Evolutionary conservation across 1,140 invertebrate genomes (phyloP).

Genomic region (Drosophila funebris): DNA sequence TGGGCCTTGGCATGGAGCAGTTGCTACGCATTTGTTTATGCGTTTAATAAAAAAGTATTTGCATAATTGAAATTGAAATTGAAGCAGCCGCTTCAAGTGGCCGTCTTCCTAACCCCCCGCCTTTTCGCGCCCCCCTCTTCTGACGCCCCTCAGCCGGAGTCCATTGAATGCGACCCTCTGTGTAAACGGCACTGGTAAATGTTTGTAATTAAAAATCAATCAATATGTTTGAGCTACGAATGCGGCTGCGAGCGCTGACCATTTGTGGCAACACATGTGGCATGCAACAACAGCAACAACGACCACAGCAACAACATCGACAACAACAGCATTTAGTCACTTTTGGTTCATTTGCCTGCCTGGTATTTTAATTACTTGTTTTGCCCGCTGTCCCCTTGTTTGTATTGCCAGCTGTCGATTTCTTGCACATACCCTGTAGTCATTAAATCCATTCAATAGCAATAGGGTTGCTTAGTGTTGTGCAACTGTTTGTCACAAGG

Average conservation of each 20-base stretch:
- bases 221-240: conserved; percentile 63
- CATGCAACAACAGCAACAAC: conserved; percentile 37
- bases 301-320: neutral
- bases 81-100: conserved; percentile 56
- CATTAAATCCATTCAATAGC: neutral
- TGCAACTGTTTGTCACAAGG: neutral
- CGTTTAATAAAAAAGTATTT: conserved; percentile 77
- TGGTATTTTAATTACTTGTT: conserved; percentile 80
- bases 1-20: too few relatives aligned
- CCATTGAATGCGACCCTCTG: conserved; percentile 23
- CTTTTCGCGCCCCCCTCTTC: neutral
- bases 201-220: conserved; percentile 82
- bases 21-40: conserved; percentile 67
- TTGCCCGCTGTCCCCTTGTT: conserved; percentile 22
- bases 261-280: conserved; percentile 73
- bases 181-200: conserved; percentile 59
- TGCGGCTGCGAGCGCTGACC: conserved; percentile 27
- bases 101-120: neutral
- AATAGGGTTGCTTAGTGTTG: neutral
- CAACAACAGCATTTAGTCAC: conserved; percentile 4
- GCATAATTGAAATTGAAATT: conserved; percentile 77
- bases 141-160: neutral
- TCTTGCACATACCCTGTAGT: conserved; percentile 12
- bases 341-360: conserved; percentile 67
- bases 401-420: conserved; percentile 28